phyloP scores from a whole-genome alignment of 2,113 vertebrate genomes.

The Hippocampus mohnikei region DNA sequence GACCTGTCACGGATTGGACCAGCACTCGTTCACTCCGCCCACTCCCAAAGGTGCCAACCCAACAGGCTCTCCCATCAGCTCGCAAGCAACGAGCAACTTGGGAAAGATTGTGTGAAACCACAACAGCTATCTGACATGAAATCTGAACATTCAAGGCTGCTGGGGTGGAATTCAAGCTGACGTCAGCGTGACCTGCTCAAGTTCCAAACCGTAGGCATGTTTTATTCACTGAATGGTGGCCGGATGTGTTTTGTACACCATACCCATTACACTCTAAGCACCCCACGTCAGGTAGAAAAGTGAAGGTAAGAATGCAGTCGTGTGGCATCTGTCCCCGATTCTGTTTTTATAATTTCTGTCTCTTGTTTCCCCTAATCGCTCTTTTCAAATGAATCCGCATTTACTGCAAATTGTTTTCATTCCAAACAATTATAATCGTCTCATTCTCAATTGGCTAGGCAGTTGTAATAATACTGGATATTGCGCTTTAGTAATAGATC shows the following conservation, averaged over 20 bases:
- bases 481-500: slow-evolving; percentile 82
- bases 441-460: not conserved
- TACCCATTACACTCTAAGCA: slow-evolving; percentile 67
- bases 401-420: not conserved
- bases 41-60: slow-evolving; percentile 59
- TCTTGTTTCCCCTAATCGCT: slow-evolving; percentile 38
- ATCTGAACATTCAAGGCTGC: slow-evolving; percentile 53
- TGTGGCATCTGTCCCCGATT: slow-evolving; percentile 60
- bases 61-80: slow-evolving; percentile 52
- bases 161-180: slow-evolving; percentile 52
- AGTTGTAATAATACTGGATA: slow-evolving; percentile 32
- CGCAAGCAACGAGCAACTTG: slow-evolving; percentile 39
- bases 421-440: not conserved
- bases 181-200: slow-evolving; percentile 36
- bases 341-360: slow-evolving; percentile 48
- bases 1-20: slow-evolving; percentile 57
- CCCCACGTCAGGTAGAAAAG: slow-evolving; percentile 68
- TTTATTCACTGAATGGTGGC: slow-evolving; percentile 25
- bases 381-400: not conserved
- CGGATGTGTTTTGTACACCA: slow-evolving; percentile 48
- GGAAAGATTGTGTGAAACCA: slow-evolving; percentile 26
- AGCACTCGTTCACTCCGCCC: slow-evolving; percentile 60
- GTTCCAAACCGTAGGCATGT: slow-evolving; percentile 20
- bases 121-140: slow-evolving; percentile 32
- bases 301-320: slow-evolving; percentile 72